Conservation (phyloP, 2,113 vertebrate genomes). For the Esox niger region DNA sequence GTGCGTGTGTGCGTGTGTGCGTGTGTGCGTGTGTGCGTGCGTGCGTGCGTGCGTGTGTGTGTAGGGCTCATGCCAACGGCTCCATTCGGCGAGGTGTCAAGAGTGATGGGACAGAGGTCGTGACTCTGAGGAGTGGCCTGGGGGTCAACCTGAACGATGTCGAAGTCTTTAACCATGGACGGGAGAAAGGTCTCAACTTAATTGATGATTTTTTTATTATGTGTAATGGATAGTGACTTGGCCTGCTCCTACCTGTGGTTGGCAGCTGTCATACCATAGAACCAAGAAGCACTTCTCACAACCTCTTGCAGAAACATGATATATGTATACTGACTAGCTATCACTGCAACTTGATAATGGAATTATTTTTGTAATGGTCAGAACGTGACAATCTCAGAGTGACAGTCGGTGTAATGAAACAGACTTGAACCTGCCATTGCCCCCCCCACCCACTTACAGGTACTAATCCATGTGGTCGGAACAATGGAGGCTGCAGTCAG, state of each 20-base stretch:
- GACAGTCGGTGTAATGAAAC: no score
- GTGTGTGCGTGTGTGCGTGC: no score
- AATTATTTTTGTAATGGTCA: background rate
- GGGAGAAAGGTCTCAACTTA: slow-evolving; percentile 78
- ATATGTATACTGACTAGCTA: background rate
- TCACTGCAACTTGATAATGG: background rate
- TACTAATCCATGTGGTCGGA: slow-evolving; percentile 78
- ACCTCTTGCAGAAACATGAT: background rate
- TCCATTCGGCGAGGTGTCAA: slow-evolving; percentile 85
- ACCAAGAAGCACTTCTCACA: background rate
- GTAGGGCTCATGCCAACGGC: slow-evolving; percentile 84
- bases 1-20: no score
- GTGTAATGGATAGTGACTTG: background rate
- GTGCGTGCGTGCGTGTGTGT: no score
- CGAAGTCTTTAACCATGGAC: slow-evolving; percentile 84
- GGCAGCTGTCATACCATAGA: background rate
- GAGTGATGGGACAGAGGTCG: slow-evolving; percentile 76
- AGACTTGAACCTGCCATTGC: background rate
- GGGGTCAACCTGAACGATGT: slow-evolving; percentile 86
- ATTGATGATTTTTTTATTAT: slow-evolving; percentile 46
- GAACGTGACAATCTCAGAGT: background rate
- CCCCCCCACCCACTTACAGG: slow-evolving; percentile 69
- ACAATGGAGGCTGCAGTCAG: slow-evolving; percentile 83
- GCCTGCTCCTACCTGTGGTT: background rate
- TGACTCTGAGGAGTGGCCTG: slow-evolving; percentile 82